Evolutionary conservation across 2,888 invertebrate species (phyloP), one percentile per base, ranked within the genome.

Genomic region (Trichogramma evanescens): DNA sequence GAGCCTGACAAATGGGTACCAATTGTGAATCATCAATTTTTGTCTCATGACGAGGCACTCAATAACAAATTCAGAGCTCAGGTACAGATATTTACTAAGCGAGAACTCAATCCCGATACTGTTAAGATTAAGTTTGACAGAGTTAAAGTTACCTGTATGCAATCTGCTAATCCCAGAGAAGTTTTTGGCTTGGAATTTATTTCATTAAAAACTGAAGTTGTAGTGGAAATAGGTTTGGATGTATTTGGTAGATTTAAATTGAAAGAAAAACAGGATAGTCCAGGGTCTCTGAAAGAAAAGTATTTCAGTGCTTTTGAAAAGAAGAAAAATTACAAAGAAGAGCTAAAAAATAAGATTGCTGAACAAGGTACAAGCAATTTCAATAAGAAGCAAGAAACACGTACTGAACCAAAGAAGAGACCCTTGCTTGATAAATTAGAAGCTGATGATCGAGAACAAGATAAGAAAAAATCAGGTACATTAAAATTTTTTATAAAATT

Each of bases 71-170:
- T 77, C 49, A 71, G 58, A 44, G 77, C 77, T 53, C 77, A 77
- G 58, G 75, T 76, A 4, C 72, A 76, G 44, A 59, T 77, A 5
- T 77, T 77, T 56, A 73, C 76, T 0, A 77, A 73, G 54, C 72
- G 70, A 40, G 76, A 77, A 39, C 63, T 77, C 0, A 72, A 73
- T 65, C 68, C 74, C 2, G 72, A 73, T 0, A 72, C 59, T 1
- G 4, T 73, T 0, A 73, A 72, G n/a, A 69, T 65, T 0, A 75
- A 75, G 67, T 77, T 77, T 58, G 71, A 73, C 50, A 65, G 75
- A 5, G 68, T 75, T 1, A 77, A 77, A 63, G 69, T 74, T 4
- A 74, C 73, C 1, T 77, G 77, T 13, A 74, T 76, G 77, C 77
- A 77, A 45, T 70, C 76, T 0, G 74, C 76, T 0, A 77, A 77